Conservation (phyloP, 2,113 vertebrate genomes). For the Heloderma charlesbogerti region DNA sequence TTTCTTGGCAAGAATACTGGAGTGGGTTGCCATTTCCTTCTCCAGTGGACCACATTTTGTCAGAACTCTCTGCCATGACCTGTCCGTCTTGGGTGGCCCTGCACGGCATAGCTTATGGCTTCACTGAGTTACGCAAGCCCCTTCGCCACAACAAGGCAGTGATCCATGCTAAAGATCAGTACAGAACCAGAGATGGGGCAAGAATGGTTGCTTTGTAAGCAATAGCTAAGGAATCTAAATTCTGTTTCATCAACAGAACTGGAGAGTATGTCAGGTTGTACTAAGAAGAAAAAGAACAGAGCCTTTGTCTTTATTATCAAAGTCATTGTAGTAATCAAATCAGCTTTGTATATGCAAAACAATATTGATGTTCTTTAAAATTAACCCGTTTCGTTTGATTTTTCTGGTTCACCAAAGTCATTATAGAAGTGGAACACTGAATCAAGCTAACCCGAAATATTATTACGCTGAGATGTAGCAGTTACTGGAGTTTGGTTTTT, state of each 20-base stretch:
- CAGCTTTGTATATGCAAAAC: not conserved
- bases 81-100: no score
- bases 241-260: not conserved
- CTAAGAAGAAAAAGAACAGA: not conserved
- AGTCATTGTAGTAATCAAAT: not conserved
- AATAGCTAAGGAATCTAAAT: not conserved
- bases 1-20: no score
- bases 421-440: not conserved
- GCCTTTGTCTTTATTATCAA: not conserved
- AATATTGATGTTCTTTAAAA: not conserved
- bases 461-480: not conserved
- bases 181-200: not conserved
- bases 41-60: no score
- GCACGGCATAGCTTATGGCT: no score
- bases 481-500: not conserved
- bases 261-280: not conserved
- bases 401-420: not conserved
- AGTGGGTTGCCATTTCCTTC: no score
- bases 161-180: not conserved
- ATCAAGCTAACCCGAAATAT: not conserved
- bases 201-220: not conserved
- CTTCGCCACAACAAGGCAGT: no score
- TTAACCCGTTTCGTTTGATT: not conserved
- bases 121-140: no score
- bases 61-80: no score